A percentile compares a stretch with the other conserved stretches of the same genome.
These are phyloP conservation scores for Cichladusa arquata DNA, from an alignment of 2,113 vertebrate genomes.

Conservation along the genomic window DNA sequence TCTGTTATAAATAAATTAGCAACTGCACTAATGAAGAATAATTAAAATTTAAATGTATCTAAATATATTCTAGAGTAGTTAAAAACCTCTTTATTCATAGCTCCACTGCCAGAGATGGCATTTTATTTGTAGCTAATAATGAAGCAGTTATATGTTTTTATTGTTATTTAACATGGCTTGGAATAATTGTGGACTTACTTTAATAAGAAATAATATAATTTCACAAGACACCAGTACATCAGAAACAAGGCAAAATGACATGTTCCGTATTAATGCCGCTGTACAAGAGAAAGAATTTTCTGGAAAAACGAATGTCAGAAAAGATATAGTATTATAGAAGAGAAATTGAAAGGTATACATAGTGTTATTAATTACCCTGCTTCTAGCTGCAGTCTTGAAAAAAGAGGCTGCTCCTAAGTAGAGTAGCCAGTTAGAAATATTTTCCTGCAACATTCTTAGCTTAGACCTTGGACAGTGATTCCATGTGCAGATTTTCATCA, in stretches of 20 bases:
- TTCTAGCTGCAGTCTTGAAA: background rate
- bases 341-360: background rate
- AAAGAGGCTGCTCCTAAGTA: background rate
- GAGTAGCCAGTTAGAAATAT: background rate
- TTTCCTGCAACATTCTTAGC: background rate
- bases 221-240: background rate
- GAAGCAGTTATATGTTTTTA: background rate
- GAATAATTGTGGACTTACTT: background rate
- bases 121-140: background rate
- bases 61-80: background rate
- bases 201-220: background rate
- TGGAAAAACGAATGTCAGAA: background rate
- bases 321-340: background rate
- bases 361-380: background rate
- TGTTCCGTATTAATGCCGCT: rapidly evolving
- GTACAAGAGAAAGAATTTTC: background rate
- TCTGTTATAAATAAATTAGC: background rate
- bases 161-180: background rate
- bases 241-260: background rate
- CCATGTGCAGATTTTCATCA: background rate
- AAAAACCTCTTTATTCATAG: background rate
- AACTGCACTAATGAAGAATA: background rate
- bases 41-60: background rate
- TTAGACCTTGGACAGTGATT: background rate
- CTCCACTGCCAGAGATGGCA: background rate